These are phyloP conservation scores for Magallana angulata DNA, from an alignment of 1,140 invertebrate species.

Conservation along the genomic window DNA sequence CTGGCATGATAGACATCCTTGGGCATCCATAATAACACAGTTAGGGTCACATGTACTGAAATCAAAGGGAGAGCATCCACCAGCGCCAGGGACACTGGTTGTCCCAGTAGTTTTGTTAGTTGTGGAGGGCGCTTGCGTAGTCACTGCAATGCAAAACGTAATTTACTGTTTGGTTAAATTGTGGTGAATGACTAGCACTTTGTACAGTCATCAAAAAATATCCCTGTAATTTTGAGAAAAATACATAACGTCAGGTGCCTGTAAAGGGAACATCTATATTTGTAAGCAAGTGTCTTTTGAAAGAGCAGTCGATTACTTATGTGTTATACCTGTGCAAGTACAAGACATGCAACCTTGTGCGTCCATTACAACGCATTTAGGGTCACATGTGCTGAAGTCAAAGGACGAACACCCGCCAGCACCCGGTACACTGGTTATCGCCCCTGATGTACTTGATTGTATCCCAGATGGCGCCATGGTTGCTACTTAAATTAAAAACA, in stretches of 20 bases:
- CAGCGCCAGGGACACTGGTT: background rate
- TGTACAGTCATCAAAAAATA: too few species aligned
- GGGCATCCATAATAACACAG: slow-evolving; percentile 28
- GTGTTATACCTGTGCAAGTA: slow-evolving; percentile 12
- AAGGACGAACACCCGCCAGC: slow-evolving; percentile 25
- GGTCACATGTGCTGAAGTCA: slow-evolving; percentile 31
- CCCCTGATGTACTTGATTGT: background rate
- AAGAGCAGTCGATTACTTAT: too few species aligned
- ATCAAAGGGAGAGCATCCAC: slow-evolving; percentile 35
- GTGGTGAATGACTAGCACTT: too few species aligned
- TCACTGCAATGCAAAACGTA: too few species aligned
- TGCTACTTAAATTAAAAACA: background rate
- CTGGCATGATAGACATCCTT: slow-evolving; percentile 21
- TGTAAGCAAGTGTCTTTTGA: too few species aligned
- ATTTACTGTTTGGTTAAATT: too few species aligned
- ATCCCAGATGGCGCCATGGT: background rate
- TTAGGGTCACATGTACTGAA: slow-evolving; percentile 37
- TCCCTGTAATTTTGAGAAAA: too few species aligned
- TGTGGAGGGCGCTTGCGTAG: too few species aligned
- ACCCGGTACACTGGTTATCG: background rate
- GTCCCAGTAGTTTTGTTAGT: too few species aligned
- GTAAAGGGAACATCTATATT: too few species aligned
- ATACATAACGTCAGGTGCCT: too few species aligned
- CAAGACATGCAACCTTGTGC: slow-evolving; percentile 7
- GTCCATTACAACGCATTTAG: slow-evolving; percentile 27